A percentile compares a stretch with the other conserved stretches of the same genome.
Evolutionary conservation across 2,888 invertebrate genomes (phyloP).

Genomic region (Folsomia candida): DNA sequence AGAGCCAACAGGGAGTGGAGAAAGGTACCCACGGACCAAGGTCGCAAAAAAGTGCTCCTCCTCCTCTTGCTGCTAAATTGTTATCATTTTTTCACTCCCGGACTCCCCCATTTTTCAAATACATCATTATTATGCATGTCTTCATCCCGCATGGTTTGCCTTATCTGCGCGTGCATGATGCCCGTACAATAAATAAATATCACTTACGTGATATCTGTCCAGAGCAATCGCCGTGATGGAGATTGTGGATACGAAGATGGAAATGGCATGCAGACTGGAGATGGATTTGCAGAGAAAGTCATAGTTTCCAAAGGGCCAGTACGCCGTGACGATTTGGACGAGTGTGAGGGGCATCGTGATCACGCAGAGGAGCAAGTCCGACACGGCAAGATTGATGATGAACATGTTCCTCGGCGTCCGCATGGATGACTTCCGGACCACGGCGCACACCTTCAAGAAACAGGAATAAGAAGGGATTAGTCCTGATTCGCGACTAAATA

Average conservation of each 20-base stretch:
- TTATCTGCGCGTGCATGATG: too few relatives aligned
- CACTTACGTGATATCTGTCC: constrained; percentile 68
- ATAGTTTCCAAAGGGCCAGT: constrained; percentile 81
- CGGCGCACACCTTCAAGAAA: constrained; percentile 68
- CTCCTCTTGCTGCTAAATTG: too few relatives aligned
- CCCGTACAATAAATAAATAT: too few relatives aligned
- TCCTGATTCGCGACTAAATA: too few relatives aligned
- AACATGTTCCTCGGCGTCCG: constrained; percentile 89
- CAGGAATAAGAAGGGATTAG: too few relatives aligned
- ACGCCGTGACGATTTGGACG: constrained; percentile 78
- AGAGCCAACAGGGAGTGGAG: too few relatives aligned
- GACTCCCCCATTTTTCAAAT: too few relatives aligned
- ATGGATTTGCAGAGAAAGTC: constrained; percentile 78
- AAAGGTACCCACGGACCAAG: too few relatives aligned
- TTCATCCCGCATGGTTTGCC: too few relatives aligned
- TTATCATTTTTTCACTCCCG: too few relatives aligned
- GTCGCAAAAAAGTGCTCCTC: too few relatives aligned
- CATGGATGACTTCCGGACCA: constrained; percentile 83
- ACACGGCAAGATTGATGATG: constrained; percentile 81
- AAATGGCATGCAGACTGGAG: constrained; percentile 81
- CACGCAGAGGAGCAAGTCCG: constrained; percentile 64
- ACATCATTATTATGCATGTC: too few relatives aligned
- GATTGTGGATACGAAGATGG: constrained; percentile 89
- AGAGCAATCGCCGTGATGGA: constrained; percentile 88
- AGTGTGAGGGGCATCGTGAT: constrained; percentile 87